Percentiles rank a stretch among this genome's conserved stretches.
Conservation (phyloP, 2,113 vertebrate species). For the Clarias macrocephalus region DNA sequence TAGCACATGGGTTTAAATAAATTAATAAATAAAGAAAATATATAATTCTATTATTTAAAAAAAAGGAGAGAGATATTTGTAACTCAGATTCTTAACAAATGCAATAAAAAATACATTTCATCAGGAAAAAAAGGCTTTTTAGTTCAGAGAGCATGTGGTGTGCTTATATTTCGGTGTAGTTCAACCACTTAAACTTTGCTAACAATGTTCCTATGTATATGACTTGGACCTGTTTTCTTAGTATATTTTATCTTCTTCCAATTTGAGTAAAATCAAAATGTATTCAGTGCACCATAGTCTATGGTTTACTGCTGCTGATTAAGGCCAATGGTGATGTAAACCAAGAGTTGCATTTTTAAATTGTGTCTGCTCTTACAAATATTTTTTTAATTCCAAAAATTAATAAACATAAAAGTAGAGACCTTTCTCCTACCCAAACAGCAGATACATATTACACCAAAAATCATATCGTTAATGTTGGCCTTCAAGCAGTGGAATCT, state of each 20-base stretch:
- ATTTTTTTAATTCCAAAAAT: slow-evolving; percentile 6
- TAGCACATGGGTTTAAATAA: background rate
- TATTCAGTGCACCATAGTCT: background rate
- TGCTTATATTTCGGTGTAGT: background rate
- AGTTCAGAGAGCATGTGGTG: background rate
- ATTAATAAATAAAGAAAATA: background rate
- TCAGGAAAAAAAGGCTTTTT: background rate
- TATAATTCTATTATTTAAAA: no score
- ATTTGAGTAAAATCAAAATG: background rate
- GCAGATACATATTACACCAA: slow-evolving; percentile 24
- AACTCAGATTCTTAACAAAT: background rate
- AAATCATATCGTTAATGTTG: slow-evolving; percentile 32
- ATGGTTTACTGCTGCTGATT: background rate
- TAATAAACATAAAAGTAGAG: background rate
- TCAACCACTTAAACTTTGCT: background rate
- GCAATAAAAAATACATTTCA: background rate
- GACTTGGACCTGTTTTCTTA: background rate
- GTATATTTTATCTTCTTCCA: background rate
- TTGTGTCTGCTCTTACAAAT: background rate
- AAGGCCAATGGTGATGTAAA: slow-evolving; percentile 24
- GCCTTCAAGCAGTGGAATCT: slow-evolving; percentile 25
- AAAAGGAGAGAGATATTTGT: background rate
- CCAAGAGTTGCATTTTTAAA: background rate
- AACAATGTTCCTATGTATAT: background rate
- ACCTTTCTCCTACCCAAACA: background rate